Percentiles rank a stretch among this genome's conserved stretches.
Evolutionary conservation across 92 coral and sea anemone species (phyloP).

Genomic region (Micromussa lordhowensis): DNA sequence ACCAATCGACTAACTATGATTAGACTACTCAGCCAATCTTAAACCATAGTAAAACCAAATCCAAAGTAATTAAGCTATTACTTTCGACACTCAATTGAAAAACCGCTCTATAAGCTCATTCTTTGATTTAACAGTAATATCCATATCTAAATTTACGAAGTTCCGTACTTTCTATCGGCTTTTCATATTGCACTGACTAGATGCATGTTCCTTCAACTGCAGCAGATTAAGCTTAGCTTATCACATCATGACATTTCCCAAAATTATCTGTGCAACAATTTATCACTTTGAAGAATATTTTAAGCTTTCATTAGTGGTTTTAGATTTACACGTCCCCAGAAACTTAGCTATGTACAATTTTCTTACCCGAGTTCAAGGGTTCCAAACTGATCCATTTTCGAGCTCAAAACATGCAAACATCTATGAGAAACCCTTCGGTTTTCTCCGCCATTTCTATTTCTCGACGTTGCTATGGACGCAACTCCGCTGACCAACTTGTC

Average conservation of each 20-base stretch:
- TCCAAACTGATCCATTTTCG: slow-evolving; percentile 86
- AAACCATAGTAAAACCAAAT: no score
- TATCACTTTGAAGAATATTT: background rate
- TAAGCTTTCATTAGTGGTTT: background rate
- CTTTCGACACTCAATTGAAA: no score
- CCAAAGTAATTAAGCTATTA: no score
- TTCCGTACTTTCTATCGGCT: background rate
- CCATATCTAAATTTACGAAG: background rate
- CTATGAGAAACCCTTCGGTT: background rate
- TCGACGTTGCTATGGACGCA: slow-evolving; percentile 50
- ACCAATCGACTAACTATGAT: no score
- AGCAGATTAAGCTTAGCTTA: background rate
- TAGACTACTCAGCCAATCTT: no score
- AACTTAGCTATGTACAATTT: background rate
- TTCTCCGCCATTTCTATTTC: slow-evolving; percentile 33
- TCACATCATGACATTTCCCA: background rate
- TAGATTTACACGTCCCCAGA: background rate
- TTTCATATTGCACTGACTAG: background rate
- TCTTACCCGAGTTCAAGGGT: slow-evolving; percentile 85
- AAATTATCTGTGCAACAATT: background rate
- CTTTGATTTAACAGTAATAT: no score
- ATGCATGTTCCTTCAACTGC: background rate
- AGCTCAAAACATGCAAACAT: slow-evolving; percentile 4
- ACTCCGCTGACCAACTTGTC: slow-evolving; percentile 27
- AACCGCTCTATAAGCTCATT: no score